These are phyloP conservation scores for Pelagia noctiluca DNA, from an alignment of 30 jellyfish, hydroid and myxozoan species.

Conservation along the genomic window DNA sequence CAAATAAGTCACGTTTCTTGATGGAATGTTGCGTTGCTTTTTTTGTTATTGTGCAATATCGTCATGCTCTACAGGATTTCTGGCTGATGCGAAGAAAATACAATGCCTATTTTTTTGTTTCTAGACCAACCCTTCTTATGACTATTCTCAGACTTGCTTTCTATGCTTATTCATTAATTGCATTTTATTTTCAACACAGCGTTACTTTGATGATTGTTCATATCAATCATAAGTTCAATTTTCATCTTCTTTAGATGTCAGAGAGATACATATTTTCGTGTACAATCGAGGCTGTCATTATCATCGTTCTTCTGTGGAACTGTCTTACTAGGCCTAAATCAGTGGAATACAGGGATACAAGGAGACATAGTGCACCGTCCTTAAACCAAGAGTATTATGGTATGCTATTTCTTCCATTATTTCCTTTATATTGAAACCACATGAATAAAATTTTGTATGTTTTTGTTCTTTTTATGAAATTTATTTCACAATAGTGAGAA, in stretches of 20 bases:
- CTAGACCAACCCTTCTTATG: neutral
- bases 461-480: neutral
- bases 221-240: neutral
- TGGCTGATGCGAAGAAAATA: neutral
- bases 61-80: too few species aligned
- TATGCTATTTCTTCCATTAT: neutral
- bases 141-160: too few species aligned
- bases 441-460: neutral
- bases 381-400: neutral
- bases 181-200: neutral
- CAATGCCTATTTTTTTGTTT: neutral
- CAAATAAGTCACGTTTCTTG: too few species aligned
- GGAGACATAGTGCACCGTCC: constrained; percentile 81
- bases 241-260: constrained; percentile 41
- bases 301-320: constrained; percentile 50
- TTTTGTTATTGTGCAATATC: too few species aligned
- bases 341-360: constrained; percentile 36
- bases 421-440: neutral
- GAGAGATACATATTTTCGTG: constrained; percentile 66
- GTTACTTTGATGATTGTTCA: neutral
- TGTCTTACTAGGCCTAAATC: constrained; percentile 49
- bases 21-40: too few species aligned
- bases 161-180: too few species aligned
- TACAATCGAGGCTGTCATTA: constrained; percentile 53
- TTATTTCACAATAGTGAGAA: too few species aligned